Percentiles rank a stretch among this genome's conserved stretches.
phyloP scores from a whole-genome alignment of 2,888 invertebrate genomes.

The Disparrhopalites patrizii region DNA sequence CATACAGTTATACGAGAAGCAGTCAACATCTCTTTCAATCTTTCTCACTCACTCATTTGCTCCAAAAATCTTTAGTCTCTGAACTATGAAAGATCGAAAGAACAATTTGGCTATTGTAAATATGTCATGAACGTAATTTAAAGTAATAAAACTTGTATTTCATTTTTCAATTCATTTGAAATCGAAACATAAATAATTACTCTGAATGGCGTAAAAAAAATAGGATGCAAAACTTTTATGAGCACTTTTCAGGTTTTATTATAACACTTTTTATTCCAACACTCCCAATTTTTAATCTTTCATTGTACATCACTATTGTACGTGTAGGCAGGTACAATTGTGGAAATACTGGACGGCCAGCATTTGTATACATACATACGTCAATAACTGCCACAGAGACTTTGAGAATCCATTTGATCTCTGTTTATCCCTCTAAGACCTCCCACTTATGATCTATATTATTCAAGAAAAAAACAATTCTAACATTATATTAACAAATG shows the following conservation, averaged over 20 bases:
- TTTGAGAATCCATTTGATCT: too few relatives aligned
- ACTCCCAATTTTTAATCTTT: not conserved
- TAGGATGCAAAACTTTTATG: constrained; percentile 1
- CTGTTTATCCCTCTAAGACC: too few relatives aligned
- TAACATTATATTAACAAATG: too few relatives aligned
- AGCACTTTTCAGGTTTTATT: not conserved
- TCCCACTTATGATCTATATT: too few relatives aligned
- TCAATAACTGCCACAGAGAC: too few relatives aligned
- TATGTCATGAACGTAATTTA: not conserved
- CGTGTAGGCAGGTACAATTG: too few relatives aligned
- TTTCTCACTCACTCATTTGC: not conserved
- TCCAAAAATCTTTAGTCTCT: too few relatives aligned
- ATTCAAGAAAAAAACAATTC: too few relatives aligned
- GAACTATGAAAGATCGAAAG: not conserved
- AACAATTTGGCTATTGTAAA: not conserved
- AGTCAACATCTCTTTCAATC: too few relatives aligned
- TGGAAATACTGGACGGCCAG: too few relatives aligned
- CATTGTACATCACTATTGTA: too few relatives aligned
- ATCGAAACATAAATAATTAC: constrained; percentile 2
- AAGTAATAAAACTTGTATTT: constrained; percentile 1
- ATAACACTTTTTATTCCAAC: not conserved
- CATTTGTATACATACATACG: too few relatives aligned
- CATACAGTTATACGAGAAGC: constrained; percentile 3
- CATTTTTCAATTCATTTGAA: not conserved
- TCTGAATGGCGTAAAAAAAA: not conserved